Evolutionary conservation across 2,888 invertebrate species (phyloP).

Genomic region (Zaprionus obscuricornis): DNA sequence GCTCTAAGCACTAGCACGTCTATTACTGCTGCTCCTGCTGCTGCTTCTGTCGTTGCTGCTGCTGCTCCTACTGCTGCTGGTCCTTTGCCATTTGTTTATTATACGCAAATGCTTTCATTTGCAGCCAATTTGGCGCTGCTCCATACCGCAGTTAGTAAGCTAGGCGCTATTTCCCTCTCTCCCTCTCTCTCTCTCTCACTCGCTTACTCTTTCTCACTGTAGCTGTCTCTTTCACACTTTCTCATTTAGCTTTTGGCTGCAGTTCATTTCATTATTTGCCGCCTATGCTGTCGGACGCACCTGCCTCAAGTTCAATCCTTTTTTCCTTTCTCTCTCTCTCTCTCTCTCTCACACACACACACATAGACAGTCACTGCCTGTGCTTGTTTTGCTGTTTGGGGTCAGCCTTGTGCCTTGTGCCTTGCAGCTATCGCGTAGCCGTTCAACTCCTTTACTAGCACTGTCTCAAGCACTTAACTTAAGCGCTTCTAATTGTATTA

Average conservation of each 20-base stretch:
- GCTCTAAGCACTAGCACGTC: too few relatives aligned
- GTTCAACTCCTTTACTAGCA: too few relatives aligned
- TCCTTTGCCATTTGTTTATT: conserved; percentile 52
- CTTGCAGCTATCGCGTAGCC: conserved; percentile 1
- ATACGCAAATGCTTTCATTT: conserved; percentile 63
- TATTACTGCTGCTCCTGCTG: too few relatives aligned
- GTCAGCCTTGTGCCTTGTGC: background rate
- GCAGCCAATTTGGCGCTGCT: conserved; percentile 55
- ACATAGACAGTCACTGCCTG: conserved; percentile 27
- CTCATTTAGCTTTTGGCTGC: conserved; percentile 35
- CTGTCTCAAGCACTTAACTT: conserved; percentile 68
- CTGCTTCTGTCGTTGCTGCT: too few relatives aligned
- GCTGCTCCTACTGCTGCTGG: background rate
- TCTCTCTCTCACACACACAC: background rate
- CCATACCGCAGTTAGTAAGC: conserved; percentile 6
- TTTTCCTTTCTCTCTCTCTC: conserved; percentile 4
- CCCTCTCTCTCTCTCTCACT: background rate
- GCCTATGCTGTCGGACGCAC: conserved; percentile 24
- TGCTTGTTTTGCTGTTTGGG: background rate
- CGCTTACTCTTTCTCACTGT: too few relatives aligned
- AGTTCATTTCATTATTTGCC: conserved; percentile 70
- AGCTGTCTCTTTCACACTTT: background rate
- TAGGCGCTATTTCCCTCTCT: background rate
- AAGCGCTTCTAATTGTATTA: conserved; percentile 76
- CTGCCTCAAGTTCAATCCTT: conserved; percentile 54